Conservation (phyloP, 2,113 vertebrate species). For the Salminus brasiliensis region DNA sequence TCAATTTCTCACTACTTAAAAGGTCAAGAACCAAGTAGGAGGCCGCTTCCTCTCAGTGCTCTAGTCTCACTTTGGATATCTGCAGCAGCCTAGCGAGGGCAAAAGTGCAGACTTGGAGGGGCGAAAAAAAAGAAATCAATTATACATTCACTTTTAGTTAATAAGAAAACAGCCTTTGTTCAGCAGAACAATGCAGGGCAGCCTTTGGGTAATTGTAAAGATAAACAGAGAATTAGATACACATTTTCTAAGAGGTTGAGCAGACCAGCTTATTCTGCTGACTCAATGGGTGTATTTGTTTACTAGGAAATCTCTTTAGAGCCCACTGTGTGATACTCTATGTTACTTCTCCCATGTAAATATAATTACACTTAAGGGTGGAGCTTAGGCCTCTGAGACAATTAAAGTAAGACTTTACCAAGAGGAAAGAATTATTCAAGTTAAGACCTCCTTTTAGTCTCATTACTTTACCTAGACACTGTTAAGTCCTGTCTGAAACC, state of each 20-base stretch:
- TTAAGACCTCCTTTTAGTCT: no score
- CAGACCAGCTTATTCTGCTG: neutral
- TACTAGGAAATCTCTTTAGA: no score
- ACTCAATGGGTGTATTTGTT: neutral
- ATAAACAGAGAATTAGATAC: neutral
- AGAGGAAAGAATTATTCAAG: no score
- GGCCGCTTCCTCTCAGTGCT: conserved; percentile 13
- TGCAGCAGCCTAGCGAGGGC: conserved; percentile 2
- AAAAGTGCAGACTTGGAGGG: conserved; percentile 3
- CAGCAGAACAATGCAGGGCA: neutral
- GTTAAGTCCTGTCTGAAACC: no score
- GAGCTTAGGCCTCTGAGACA: no score
- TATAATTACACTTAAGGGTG: neutral
- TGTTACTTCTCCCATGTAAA: neutral
- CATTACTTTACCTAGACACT: no score
- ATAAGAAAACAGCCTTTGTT: neutral
- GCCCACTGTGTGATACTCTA: no score
- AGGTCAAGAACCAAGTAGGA: conserved; percentile 46
- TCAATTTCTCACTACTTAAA: conserved; percentile 55
- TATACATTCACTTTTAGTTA: conserved; percentile 35
- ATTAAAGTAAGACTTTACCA: no score
- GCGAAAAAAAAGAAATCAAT: conserved; percentile 36
- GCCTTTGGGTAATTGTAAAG: neutral
- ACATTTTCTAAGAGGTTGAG: neutral
- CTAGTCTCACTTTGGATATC: neutral